phyloP scores from a whole-genome alignment of 2,113 vertebrate genomes.

The Chionodraco myersi region DNA sequence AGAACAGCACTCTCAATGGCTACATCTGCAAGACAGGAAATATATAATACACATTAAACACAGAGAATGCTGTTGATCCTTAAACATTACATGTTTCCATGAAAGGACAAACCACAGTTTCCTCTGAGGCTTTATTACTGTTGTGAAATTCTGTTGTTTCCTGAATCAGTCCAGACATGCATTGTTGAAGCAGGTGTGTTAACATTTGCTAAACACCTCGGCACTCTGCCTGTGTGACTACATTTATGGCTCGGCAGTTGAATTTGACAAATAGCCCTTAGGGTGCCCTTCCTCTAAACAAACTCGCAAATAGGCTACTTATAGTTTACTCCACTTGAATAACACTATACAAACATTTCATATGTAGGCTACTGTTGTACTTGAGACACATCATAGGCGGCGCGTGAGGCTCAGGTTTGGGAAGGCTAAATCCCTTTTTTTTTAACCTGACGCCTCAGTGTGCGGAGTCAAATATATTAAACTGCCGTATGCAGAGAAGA shows the following conservation, averaged over 20 bases:
- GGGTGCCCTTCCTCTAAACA: slow-evolving; percentile 67
- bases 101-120: neutral
- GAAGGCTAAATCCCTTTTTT: too few species aligned
- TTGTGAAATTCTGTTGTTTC: slow-evolving; percentile 40
- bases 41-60: neutral
- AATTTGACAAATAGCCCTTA: slow-evolving; percentile 76
- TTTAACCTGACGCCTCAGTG: too few species aligned
- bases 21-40: slow-evolving; percentile 66
- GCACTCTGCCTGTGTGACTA: slow-evolving; percentile 66
- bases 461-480: too few species aligned
- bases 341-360: slow-evolving; percentile 16
- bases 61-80: neutral
- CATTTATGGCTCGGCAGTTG: slow-evolving; percentile 70
- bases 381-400: neutral
- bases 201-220: slow-evolving; percentile 66
- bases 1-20: slow-evolving; percentile 29
- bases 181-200: slow-evolving; percentile 62
- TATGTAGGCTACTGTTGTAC: slow-evolving; percentile 19
- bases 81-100: too few species aligned
- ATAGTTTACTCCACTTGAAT: slow-evolving; percentile 47
- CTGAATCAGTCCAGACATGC: slow-evolving; percentile 29
- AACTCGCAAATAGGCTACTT: slow-evolving; percentile 70
- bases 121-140: neutral
- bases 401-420: too few species aligned
- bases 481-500: too few species aligned